Percentiles rank a stretch among this genome's conserved stretches.
Conservation (phyloP, 2,888 invertebrate genomes). For the Torymus texanus region DNA sequence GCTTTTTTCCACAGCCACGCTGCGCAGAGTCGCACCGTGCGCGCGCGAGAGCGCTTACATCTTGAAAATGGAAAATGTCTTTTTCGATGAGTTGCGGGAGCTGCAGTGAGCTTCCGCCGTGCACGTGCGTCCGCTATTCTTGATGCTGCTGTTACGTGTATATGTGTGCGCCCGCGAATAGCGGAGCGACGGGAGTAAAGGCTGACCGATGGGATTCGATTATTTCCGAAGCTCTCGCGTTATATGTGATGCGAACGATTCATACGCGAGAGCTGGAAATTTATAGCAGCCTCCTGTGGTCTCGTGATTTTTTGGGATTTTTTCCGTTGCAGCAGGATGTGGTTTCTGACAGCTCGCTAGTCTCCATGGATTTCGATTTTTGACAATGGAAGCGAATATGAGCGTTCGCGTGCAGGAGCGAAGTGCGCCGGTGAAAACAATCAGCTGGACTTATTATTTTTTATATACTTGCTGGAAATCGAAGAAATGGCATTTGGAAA, state of each 20-base stretch:
- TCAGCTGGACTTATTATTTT: too few species aligned
- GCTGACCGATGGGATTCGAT: constrained; percentile 45
- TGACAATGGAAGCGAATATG: too few species aligned
- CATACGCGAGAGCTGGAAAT: constrained; percentile 26
- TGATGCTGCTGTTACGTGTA: background rate
- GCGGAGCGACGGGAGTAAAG: background rate
- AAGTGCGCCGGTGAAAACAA: too few species aligned
- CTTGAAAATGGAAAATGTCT: constrained; percentile 69
- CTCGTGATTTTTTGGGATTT: background rate
- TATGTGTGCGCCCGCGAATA: background rate
- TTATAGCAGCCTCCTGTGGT: constrained; percentile 22
- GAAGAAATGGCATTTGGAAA: too few species aligned
- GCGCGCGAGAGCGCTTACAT: constrained; percentile 59
- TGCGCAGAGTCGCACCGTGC: background rate
- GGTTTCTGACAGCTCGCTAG: too few species aligned
- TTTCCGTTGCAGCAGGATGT: background rate
- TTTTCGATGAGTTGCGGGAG: constrained; percentile 57
- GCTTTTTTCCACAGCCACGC: constrained; percentile 59
- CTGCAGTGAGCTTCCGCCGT: background rate
- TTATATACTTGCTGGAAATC: too few species aligned
- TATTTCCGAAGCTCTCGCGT: constrained; percentile 13
- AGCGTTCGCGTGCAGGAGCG: too few species aligned
- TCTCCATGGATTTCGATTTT: too few species aligned
- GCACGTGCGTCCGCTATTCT: background rate
- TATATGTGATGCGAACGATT: background rate